Evolutionary conservation across 2,113 vertebrate species (phyloP).

Genomic region (Pteruthius melanotis): DNA sequence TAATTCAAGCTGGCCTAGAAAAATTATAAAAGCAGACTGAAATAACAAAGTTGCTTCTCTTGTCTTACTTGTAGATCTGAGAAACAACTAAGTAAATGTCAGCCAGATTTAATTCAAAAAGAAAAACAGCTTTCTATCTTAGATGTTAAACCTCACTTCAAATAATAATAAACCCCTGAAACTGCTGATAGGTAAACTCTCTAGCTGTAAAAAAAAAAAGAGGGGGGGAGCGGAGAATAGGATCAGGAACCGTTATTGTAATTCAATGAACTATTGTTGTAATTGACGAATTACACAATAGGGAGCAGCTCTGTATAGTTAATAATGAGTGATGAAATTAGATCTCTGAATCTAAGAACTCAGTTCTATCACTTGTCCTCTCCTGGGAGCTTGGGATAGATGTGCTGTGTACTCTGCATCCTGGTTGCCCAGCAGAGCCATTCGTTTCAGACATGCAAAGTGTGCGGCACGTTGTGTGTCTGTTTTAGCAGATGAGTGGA

Average conservation of each 20-base stretch:
- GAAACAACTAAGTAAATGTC: background rate
- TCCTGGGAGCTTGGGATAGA: background rate
- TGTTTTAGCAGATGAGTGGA: background rate
- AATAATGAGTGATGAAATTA: background rate
- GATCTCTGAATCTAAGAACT: background rate
- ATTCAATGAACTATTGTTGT: background rate
- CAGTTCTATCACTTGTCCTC: background rate
- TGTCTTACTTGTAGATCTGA: constrained; percentile 29
- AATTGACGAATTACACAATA: background rate
- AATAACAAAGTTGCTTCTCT: constrained; percentile 36
- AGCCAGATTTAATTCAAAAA: constrained; percentile 1
- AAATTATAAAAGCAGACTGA: background rate
- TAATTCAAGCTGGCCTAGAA: background rate
- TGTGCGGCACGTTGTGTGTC: background rate
- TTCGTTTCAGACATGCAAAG: fast-evolving
- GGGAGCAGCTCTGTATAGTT: background rate
- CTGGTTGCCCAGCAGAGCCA: background rate
- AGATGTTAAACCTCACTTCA: background rate
- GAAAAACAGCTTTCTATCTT: background rate
- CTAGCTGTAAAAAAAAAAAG: background rate
- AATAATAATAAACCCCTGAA: background rate
- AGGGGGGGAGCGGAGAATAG: fast-evolving
- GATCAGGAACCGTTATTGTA: background rate
- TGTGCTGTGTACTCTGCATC: background rate
- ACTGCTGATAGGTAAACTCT: background rate